Evolutionary conservation across 2,888 invertebrate species (phyloP).

Genomic region (Microdon myrmicae): DNA sequence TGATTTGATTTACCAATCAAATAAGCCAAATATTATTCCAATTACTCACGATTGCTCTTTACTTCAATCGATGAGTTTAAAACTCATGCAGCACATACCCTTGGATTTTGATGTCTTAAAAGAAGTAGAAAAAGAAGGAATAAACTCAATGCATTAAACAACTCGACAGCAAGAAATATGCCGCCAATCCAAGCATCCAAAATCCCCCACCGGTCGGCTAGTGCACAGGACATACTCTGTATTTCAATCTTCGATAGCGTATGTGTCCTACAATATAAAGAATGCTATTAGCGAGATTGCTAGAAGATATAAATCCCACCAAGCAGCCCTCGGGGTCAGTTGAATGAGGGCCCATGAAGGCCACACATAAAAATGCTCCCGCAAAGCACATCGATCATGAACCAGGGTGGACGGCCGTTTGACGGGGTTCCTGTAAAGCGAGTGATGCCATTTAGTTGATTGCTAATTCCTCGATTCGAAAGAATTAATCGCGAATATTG

Average conservation of each 20-base stretch:
- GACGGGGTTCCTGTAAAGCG: slow-evolving; percentile 7
- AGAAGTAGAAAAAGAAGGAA: too few relatives aligned
- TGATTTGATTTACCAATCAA: background rate
- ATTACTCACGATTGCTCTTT: background rate
- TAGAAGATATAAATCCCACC: slow-evolving; percentile 18
- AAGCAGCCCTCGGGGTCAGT: background rate
- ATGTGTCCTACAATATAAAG: slow-evolving; percentile 38
- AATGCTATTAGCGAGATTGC: slow-evolving; percentile 51
- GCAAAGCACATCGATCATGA: slow-evolving; percentile 36
- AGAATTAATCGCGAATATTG: slow-evolving; percentile 57
- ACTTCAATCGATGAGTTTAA: background rate
- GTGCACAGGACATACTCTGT: slow-evolving; percentile 14
- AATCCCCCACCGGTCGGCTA: too few relatives aligned
- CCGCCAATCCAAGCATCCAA: too few relatives aligned
- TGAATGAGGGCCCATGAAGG: background rate
- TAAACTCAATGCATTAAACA: too few relatives aligned
- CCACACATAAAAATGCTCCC: slow-evolving; percentile 24
- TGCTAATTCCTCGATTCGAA: slow-evolving; percentile 56
- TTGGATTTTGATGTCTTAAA: background rate
- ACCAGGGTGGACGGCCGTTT: slow-evolving; percentile 22
- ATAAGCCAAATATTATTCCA: background rate
- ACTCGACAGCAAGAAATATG: too few relatives aligned
- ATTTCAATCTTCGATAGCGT: slow-evolving; percentile 29
- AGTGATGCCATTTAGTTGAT: slow-evolving; percentile 56
- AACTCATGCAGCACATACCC: background rate